Evolutionary conservation across 2,113 vertebrate genomes (phyloP), one percentile per base, ranked within the genome.

Genomic region (Hiodon alosoides): DNA sequence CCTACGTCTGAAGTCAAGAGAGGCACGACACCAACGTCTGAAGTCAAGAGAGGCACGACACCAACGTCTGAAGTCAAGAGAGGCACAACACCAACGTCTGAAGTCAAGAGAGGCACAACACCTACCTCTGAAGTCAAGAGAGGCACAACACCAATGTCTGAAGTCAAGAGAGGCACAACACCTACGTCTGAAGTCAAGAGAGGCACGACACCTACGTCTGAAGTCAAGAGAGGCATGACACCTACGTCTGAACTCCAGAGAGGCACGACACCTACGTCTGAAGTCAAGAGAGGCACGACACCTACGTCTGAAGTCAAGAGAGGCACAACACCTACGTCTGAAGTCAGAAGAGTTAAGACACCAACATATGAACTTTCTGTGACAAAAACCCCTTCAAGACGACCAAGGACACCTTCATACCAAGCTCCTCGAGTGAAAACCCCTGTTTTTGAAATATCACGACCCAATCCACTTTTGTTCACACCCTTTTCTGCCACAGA

Each of bases 381-480:
- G 54, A 54, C 75, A 17, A 81, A 70, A 73, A 74, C 73, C 46
- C 78, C 72, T 13, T 69, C 71, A 66, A 79, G 81, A 67, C 81
- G 86, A 75, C 78, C 82, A 58, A 87, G 82, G 59, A 87, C 83
- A 54, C 79, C 83, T 2, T 79, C 74, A 66, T 82, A 72, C 60
- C 79, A 79, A 69, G 79, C 81, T 7, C 61, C 79, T 72, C 79
- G 78, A 77, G 79, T 76, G 73, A 80, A 81, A 69, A 84, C 83
- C 13, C 81, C 85, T 47, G 75, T 82, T 78, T 82, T 83, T 80
- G 84, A 90, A 86, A 80, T 85, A 78, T 85, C 81, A 55, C 85
- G 82, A 83, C 77, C 81, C 5, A 88, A 84, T 54, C 83, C 85
- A 8, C 77, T 82, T 66, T 79, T 87, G 71, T 88, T 86, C 79